A percentile compares a stretch with the other conserved stretches of the same genome.
phyloP scores from a whole-genome alignment of 1,140 invertebrate genomes.

The Drosophila nannoptera region DNA sequence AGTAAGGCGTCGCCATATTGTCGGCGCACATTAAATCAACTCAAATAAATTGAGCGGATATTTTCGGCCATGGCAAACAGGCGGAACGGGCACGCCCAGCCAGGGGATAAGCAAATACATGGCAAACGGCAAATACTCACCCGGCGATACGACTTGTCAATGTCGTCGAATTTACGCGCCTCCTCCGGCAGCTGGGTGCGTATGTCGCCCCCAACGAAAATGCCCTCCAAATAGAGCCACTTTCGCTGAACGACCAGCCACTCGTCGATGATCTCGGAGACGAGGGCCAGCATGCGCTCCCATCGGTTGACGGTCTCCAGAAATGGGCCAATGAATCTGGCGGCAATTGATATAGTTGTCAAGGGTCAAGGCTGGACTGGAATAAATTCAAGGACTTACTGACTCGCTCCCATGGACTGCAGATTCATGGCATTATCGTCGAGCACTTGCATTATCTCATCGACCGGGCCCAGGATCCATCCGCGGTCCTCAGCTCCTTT shows the following conservation, averaged over 20 bases:
- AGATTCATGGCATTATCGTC: constrained; percentile 94
- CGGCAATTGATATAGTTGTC: background rate
- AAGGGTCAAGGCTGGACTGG: too few species aligned
- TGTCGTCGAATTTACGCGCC: constrained; percentile 92
- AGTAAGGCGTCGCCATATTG: constrained; percentile 78
- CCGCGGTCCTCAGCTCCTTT: constrained; percentile 82
- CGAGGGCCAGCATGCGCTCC: constrained; percentile 89
- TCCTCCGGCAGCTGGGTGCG: constrained; percentile 90
- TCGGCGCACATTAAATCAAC: constrained; percentile 75
- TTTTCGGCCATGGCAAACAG: constrained; percentile 41
- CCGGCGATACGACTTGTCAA: constrained; percentile 88
- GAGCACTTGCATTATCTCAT: constrained; percentile 88
- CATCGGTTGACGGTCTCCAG: constrained; percentile 88
- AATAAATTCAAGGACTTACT: constrained; percentile 81
- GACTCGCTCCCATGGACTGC: constrained; percentile 93
- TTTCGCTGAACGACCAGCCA: constrained; percentile 92
- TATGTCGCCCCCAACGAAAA: constrained; percentile 93
- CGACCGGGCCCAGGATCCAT: constrained; percentile 87
- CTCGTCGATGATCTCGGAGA: constrained; percentile 91
- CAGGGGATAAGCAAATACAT: constrained; percentile 50
- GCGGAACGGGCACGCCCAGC: constrained; percentile 10
- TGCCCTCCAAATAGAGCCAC: constrained; percentile 94
- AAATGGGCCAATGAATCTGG: constrained; percentile 92
- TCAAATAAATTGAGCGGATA: constrained; percentile 73
- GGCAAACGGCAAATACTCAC: constrained; percentile 74